Evolutionary conservation across 2,888 invertebrate genomes (phyloP).

Genomic region (Idaea straminata): DNA sequence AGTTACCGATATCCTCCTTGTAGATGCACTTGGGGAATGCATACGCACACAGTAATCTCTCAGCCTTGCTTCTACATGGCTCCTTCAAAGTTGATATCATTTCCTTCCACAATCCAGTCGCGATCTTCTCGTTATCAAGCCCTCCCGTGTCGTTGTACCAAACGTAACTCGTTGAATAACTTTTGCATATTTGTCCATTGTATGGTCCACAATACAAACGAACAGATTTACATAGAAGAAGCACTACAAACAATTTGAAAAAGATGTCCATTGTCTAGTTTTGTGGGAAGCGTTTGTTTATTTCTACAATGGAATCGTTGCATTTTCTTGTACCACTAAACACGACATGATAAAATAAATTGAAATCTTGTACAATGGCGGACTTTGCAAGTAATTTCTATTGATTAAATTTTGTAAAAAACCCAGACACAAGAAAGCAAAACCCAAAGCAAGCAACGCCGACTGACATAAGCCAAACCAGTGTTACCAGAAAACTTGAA

Average conservation of each 20-base stretch:
- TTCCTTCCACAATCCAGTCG: constrained; percentile 91
- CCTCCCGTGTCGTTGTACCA: constrained; percentile 89
- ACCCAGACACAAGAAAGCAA: constrained; percentile 20
- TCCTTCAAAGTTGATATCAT: constrained; percentile 88
- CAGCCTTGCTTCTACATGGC: constrained; percentile 92
- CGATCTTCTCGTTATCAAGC: constrained; percentile 91
- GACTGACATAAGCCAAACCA: not conserved
- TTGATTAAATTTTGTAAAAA: constrained; percentile 59
- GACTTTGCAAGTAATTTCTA: constrained; percentile 61
- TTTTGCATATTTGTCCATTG: constrained; percentile 90
- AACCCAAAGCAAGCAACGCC: constrained; percentile 24
- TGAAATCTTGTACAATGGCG: constrained; percentile 66
- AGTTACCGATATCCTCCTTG: constrained; percentile 82
- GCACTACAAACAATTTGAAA: constrained; percentile 55
- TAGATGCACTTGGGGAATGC: constrained; percentile 93
- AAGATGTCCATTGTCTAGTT: constrained; percentile 61
- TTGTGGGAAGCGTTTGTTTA: constrained; percentile 54
- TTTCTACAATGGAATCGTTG: constrained; percentile 50
- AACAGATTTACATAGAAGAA: constrained; percentile 67
- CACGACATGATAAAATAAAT: constrained; percentile 43
- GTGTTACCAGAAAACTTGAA: constrained; percentile 5
- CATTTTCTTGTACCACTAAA: constrained; percentile 56
- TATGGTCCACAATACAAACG: constrained; percentile 92
- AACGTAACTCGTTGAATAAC: constrained; percentile 84
- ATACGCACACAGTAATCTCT: constrained; percentile 94